Evolutionary conservation across 1,140 invertebrate genomes (phyloP), one percentile per base, ranked within the genome.

Genomic region (Lordiphosa stackelbergi): DNA sequence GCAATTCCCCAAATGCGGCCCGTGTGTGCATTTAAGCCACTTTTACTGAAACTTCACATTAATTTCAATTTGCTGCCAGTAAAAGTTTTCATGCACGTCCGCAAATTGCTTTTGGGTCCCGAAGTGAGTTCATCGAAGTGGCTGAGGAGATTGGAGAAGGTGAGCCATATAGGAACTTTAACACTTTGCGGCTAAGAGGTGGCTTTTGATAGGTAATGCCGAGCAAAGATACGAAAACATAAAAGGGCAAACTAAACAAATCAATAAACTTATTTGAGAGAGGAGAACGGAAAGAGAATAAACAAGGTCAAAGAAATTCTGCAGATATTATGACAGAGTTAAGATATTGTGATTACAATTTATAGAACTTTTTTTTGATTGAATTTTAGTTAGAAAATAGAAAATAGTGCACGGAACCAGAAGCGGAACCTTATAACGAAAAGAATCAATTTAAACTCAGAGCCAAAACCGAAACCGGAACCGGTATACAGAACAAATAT

Each of bases 1-100:
- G 75, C 81, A 85, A 85, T 85, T 85, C 75, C 83, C 75, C 66
- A 85, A 85, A 85, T 85, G 77, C 77, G 83, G 75, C 81, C 81
- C 81, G 83, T 85, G 81, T 85, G 81, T 81, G 83, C 83, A 83
- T 81, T 85, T 85, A 85, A 85, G 81, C 81, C 81, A 85, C 81
- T 85, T 85, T 85, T 83, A 66, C 69, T 85, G 69, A 66, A 85
- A 85, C 73, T 85, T 85, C 81, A 83, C 81, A 85, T 85, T 85
- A 85, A 85, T 85, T 85, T 85, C 81, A 85, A 85, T 85, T 85
- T 85, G 78, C 75, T 83, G 70, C 56, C 73, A 79, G 83, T 74
- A 84, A 85, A 85, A 85, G 65, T 85, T 85, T 81, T 83, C 77
- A 73, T 85, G 73, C 72, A 84, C 79, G 79, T 84, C 78, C 78